Percentiles rank a stretch among this genome's conserved stretches.
These are phyloP conservation scores for Stegastes partitus DNA, from an alignment of 2,113 vertebrate genomes.

Conservation along the genomic window DNA sequence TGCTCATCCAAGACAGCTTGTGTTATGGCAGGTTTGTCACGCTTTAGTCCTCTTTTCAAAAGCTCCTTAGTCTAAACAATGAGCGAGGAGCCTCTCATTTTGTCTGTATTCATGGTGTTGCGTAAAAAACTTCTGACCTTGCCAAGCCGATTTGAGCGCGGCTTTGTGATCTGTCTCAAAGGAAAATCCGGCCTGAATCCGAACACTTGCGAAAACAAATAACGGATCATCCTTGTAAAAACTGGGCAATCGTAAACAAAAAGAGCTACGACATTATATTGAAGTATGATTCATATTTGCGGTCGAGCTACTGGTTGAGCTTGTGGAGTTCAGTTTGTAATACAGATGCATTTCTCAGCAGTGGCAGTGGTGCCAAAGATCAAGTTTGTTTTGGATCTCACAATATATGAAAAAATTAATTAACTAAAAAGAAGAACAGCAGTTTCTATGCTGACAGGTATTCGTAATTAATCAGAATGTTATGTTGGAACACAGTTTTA, in stretches of 20 bases:
- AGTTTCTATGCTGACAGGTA: too few species aligned
- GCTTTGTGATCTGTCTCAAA: neutral
- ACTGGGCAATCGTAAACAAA: neutral
- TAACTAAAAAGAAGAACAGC: too few species aligned
- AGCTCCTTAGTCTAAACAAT: constrained; percentile 50
- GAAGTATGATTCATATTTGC: neutral
- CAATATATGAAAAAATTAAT: too few species aligned
- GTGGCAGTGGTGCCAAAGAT: neutral
- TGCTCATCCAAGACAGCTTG: constrained; percentile 36
- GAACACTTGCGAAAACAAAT: constrained; percentile 17
- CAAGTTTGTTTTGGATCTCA: too few species aligned
- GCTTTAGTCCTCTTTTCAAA: constrained; percentile 31
- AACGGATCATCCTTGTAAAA: neutral
- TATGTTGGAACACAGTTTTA: too few species aligned
- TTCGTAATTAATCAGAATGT: neutral
- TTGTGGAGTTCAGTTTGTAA: too few species aligned
- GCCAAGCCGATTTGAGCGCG: neutral
- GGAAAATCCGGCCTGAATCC: neutral
- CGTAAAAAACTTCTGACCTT: constrained; percentile 23
- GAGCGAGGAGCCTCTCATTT: constrained; percentile 36
- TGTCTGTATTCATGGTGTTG: constrained; percentile 27
- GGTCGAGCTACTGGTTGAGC: neutral
- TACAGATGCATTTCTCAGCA: neutral
- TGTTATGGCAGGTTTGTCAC: constrained; percentile 48
- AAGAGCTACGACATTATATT: neutral